Evolutionary conservation across 2,888 invertebrate species (phyloP).

Genomic region (Eudasyphora cyanicolor): DNA sequence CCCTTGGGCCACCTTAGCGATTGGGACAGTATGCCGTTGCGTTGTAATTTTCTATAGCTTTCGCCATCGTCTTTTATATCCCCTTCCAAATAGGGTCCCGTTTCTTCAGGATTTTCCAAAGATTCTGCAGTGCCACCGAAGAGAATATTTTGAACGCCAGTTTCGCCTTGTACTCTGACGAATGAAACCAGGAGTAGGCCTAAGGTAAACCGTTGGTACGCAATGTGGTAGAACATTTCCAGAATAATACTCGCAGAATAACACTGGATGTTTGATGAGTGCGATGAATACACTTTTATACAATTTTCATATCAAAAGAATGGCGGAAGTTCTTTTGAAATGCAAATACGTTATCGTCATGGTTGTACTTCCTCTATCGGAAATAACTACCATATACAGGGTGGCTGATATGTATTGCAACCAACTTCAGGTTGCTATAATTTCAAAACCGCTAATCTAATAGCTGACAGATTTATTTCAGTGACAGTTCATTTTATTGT

Average conservation of each 20-base stretch:
- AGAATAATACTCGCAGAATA: background rate
- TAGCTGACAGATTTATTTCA: no score
- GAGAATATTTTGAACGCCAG: background rate
- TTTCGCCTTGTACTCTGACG: background rate
- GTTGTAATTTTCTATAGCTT: conserved; percentile 68
- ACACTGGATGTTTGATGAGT: background rate
- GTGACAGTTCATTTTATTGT: no score
- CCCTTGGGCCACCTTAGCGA: conserved; percentile 84
- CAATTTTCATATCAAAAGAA: conserved; percentile 40
- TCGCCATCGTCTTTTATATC: conserved; percentile 85
- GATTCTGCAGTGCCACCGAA: conserved; percentile 43
- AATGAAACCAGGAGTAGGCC: background rate
- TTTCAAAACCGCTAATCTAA: no score
- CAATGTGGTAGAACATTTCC: conserved; percentile 32
- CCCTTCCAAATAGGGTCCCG: conserved; percentile 88
- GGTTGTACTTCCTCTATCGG: conserved; percentile 17
- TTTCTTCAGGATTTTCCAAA: conserved; percentile 87
- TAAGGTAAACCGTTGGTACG: conserved; percentile 23
- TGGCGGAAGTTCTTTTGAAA: conserved; percentile 60
- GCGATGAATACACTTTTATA: background rate
- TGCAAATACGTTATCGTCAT: conserved; percentile 52
- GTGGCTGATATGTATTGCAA: no score
- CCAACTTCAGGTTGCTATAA: no score
- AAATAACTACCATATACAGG: no score
- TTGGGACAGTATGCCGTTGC: conserved; percentile 84